phyloP scores from a whole-genome alignment of 2,113 vertebrate species.

The Odobenus rosmarus region DNA sequence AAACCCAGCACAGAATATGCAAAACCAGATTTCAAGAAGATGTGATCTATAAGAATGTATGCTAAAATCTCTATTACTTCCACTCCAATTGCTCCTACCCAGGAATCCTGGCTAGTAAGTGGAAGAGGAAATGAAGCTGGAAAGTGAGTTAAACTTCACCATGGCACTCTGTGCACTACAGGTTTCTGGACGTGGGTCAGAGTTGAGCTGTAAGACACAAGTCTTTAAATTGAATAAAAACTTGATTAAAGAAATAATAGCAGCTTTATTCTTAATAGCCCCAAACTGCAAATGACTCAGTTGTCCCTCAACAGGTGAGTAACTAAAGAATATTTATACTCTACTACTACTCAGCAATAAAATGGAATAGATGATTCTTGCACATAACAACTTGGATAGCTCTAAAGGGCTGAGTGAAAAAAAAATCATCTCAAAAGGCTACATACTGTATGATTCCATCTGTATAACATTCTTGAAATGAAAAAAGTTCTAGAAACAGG shows the following conservation, averaged over 20 bases:
- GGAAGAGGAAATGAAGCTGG: background rate
- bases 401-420: background rate
- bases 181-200: background rate
- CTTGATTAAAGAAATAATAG: background rate
- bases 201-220: background rate
- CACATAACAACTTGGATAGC: background rate
- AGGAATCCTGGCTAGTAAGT: background rate
- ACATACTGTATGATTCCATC: background rate
- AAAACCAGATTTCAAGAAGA: background rate
- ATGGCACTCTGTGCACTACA: fast-evolving
- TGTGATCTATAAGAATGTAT: background rate
- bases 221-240: background rate
- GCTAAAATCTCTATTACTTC: background rate
- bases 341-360: background rate
- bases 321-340: background rate
- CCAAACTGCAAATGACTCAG: background rate
- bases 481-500: background rate
- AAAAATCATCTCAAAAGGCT: background rate
- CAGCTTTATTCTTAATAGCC: background rate
- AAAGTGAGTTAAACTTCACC: background rate
- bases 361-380: background rate
- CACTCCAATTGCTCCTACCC: background rate
- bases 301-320: background rate
- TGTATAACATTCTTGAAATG: background rate
- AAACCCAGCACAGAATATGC: background rate